Evolutionary conservation across 2,888 invertebrate species (phyloP).

Genomic region (Drosophila nr. fundita): DNA sequence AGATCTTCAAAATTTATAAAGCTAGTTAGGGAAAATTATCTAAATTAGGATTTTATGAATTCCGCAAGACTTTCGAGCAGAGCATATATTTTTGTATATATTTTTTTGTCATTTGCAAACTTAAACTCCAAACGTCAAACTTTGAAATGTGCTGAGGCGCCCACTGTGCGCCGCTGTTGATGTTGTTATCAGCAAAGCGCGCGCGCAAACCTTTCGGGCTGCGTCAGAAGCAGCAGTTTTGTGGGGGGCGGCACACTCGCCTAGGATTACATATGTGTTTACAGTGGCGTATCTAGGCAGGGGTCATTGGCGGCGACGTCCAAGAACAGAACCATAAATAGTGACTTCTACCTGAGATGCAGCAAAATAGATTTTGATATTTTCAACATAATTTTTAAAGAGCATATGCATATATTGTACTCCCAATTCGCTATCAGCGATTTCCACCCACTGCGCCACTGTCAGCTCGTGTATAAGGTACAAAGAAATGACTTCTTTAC

Average conservation of each 20-base stretch:
- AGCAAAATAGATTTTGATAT: neutral
- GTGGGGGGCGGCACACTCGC: constrained; percentile 23
- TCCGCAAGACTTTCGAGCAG: neutral
- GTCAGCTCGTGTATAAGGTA: neutral
- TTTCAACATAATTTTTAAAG: neutral
- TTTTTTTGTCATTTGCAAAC: neutral
- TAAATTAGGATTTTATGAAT: neutral
- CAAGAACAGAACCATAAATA: neutral
- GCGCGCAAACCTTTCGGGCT: constrained; percentile 42
- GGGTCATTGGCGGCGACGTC: neutral
- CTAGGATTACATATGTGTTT: constrained; percentile 1
- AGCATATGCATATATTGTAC: neutral
- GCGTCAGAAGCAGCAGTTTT: constrained; percentile 23
- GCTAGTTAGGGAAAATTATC: neutral
- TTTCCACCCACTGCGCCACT: neutral
- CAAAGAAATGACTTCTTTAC: constrained; percentile 28
- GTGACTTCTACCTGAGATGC: neutral
- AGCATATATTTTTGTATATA: neutral
- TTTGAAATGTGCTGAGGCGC: too few species aligned
- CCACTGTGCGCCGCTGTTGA: constrained; percentile 44
- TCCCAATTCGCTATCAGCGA: neutral
- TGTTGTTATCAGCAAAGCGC: constrained; percentile 52
- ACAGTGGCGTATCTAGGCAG: constrained; percentile 2
- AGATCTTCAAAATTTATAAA: neutral
- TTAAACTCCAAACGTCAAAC: neutral